Base-by-base conservation (phyloP, 2,797 vertebrate genomes). In the Mus minutoides region DNA sequence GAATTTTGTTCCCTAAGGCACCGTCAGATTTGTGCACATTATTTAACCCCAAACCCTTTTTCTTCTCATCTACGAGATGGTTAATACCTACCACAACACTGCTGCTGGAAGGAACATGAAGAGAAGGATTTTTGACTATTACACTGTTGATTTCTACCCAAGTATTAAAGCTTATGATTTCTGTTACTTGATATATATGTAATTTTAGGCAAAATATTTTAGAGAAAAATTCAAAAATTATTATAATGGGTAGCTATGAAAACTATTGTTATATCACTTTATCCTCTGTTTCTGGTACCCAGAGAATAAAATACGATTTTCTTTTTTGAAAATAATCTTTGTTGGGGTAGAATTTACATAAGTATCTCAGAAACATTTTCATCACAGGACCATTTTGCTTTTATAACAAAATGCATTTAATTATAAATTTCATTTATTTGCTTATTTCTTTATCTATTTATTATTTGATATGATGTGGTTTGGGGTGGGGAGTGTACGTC, bases 151-250 rank as follows among this genome's bases (percentile, higher is more conserved):
- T 9, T 31, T 62, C 4, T 43, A 10, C 26, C 40, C 16, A 43
- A 62, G 8, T 43, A 43, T 84, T 62, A 62, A 21, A 62, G 31
- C 9, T 43, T 83, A 31, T 11, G 14, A 43, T 19, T 43, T 83
- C 8, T 62, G 31, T 16, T 31, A 29, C 37, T 62, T 52, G 52
- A 60, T 67, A 34, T 56, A 2, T 10, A 37, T 83, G 40, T 60
- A n/a, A 58, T 56, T 80, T 80, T 69, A 60, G 31, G 4, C 69
- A 56, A 80, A 84, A 12, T 4, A 31, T 37, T 80, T 69, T 12
- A 21, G 17, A 31, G 9, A 17, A 62, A 62, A 84, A 31, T 62
- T 98, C 31, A 43, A 62, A 82, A 16, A 43, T 46, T 3, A 31
- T 43, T 19, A 84, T 31, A 46, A 84, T 21, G 26, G 2, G 6